These are phyloP conservation scores for Peromyscus californicus DNA, from an alignment of 2,113 vertebrate species.

Conservation along the genomic window DNA sequence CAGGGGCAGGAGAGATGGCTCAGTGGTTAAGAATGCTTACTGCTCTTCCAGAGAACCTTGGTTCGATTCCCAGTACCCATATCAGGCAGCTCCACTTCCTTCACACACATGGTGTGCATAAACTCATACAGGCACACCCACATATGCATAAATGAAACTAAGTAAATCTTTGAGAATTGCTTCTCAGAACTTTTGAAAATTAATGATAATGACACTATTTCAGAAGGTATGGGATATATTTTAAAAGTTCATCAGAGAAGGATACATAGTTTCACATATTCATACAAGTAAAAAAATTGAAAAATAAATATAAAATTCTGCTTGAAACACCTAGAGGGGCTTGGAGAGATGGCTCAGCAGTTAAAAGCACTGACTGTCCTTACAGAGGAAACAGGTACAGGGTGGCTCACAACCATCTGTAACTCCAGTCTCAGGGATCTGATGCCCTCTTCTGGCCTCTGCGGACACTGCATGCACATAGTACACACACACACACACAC, in stretches of 20 bases:
- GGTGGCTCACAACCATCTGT: background rate
- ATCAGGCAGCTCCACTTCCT: background rate
- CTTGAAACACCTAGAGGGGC: background rate
- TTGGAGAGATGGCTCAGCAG: background rate
- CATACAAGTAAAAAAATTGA: background rate
- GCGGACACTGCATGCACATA: background rate
- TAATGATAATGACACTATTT: background rate
- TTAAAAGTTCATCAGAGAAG: background rate
- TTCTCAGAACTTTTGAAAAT: background rate
- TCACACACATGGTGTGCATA: background rate
- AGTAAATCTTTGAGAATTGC: background rate
- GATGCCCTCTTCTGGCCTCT: background rate
- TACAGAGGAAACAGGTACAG: background rate
- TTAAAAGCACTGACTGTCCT: background rate
- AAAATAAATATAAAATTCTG: background rate
- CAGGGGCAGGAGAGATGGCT: background rate
- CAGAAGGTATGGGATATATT: background rate
- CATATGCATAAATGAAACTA: background rate
- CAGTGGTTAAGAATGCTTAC: background rate
- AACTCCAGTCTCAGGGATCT: background rate
- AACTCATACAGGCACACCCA: background rate
- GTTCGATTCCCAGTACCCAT: background rate
- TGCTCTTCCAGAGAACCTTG: background rate
- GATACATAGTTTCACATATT: background rate
- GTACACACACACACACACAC: background rate